phyloP scores from a whole-genome alignment of 1,140 invertebrate species.

The Panagrolaimus sp. region DNA sequence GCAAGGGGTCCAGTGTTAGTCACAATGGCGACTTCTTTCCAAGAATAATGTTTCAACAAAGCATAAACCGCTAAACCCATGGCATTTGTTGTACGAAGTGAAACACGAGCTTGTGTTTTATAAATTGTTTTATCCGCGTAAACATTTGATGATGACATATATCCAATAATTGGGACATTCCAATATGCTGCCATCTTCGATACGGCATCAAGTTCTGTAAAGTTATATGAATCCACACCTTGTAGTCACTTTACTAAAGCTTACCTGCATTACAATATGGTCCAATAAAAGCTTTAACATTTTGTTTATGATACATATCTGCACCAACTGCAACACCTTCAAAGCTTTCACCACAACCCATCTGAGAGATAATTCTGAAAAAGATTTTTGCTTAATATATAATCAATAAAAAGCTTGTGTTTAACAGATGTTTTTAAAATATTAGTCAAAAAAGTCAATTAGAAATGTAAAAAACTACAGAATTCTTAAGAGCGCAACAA shows the following conservation, averaged over 20 bases:
- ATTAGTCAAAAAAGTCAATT: no score
- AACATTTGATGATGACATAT: constrained; percentile 42
- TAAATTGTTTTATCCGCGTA: constrained; percentile 54
- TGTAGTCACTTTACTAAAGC: not conserved
- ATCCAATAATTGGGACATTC: constrained; percentile 52
- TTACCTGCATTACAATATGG: not conserved
- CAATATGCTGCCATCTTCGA: constrained; percentile 51
- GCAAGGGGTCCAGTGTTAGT: constrained; percentile 30
- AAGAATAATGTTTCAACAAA: constrained; percentile 42
- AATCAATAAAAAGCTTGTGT: no score
- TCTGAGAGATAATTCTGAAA: constrained; percentile 33
- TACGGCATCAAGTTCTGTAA: constrained; percentile 50
- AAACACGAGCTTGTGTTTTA: constrained; percentile 50
- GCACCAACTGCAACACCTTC: constrained; percentile 43
- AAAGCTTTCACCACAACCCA: constrained; percentile 42
- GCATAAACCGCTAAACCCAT: constrained; percentile 39
- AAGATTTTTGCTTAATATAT: no score
- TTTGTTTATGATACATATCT: constrained; percentile 35
- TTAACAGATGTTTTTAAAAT: no score
- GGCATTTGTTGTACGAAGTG: constrained; percentile 49
- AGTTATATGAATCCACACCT: no score
- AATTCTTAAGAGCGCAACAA: no score
- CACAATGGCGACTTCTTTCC: constrained; percentile 32
- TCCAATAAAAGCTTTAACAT: constrained; percentile 19
- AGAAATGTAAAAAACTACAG: no score